Base-by-base conservation (phyloP, 92 coral and sea anemone species). In the Epizoanthus illoricatus region DNA sequence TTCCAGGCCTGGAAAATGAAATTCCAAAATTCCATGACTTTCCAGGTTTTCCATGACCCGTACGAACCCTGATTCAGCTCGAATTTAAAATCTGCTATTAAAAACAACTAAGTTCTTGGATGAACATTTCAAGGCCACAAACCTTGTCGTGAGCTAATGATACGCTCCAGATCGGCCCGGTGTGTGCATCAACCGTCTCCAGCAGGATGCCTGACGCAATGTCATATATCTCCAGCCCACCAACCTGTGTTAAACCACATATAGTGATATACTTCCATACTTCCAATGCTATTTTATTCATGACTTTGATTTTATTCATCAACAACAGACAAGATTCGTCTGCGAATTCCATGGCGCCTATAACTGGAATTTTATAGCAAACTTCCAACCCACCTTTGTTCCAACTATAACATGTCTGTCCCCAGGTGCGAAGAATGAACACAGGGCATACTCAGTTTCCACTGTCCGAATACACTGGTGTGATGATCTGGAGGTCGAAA, bases 341-440 rank as follows among this genome's bases (percentile, higher is more conserved):
- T 28, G 36, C 36, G 2, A 28, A 28, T 28, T 28, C 36, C 36
- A 28, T 28, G 36, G 36, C 2, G 36, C 0, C 0, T 28, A 28
- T 28, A 28, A 28, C 36, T 28, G 2, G 36, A 28, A 45, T 45
- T 45, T 8, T 45, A 5, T 45, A 7, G 7, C 49, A 45, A 45
- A 33, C 16, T 33, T 40, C 5, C 0, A 45, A 70, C 49, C 49
- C 76, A 95, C 97, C 98, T 95, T 95, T 5, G 97, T 91, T 70
- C 98, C 98, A 40, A 95, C 85, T 16, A 95, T 85, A 9, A 75
- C 95, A 71, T 95, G 98, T 64, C 94, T 91, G 82, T 95, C 98
- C 39, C 98, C 98, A 80, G 98, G 98, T 13, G 93, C 98, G 80
- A 95, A 95, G 83, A 95, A 86, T 10, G 98, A 95, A 64, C 95